A percentile compares a stretch with the other conserved stretches of the same genome.
phyloP scores from a whole-genome alignment of 2,888 invertebrate species.

The Tetramorium bicarinatum region DNA sequence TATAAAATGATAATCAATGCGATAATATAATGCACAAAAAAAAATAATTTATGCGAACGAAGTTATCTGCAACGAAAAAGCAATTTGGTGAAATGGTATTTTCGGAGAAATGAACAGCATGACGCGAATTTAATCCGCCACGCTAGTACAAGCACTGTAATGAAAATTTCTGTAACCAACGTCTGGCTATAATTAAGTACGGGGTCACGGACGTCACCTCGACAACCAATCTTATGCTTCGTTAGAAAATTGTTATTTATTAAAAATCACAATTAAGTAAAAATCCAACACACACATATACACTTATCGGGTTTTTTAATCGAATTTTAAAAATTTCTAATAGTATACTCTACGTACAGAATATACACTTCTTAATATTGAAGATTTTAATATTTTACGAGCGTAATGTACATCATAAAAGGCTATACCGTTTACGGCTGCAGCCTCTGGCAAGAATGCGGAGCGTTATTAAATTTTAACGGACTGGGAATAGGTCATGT shows the following conservation, averaged over 20 bases:
- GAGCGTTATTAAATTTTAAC: slow-evolving; percentile 60
- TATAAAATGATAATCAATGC: background rate
- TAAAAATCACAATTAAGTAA: slow-evolving; percentile 34
- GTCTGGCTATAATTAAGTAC: slow-evolving; percentile 55
- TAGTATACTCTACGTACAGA: background rate
- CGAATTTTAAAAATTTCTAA: no score
- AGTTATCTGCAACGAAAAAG: slow-evolving; percentile 21
- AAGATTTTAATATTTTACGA: slow-evolving; percentile 46
- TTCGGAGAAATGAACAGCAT: slow-evolving; percentile 34
- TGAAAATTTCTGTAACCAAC: slow-evolving; percentile 58
- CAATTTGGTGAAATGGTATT: slow-evolving; percentile 38
- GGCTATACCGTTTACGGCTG: slow-evolving; percentile 40
- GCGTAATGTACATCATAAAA: slow-evolving; percentile 43
- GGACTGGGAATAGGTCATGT: background rate
- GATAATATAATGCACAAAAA: background rate
- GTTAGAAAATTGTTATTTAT: slow-evolving; percentile 25
- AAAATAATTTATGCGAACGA: slow-evolving; percentile 1
- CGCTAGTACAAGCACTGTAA: slow-evolving; percentile 37
- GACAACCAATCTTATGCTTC: slow-evolving; percentile 35
- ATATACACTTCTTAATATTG: slow-evolving; percentile 54
- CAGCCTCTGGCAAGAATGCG: background rate
- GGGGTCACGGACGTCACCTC: slow-evolving; percentile 1
- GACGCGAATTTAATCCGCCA: slow-evolving; percentile 31
- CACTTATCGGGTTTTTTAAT: background rate
- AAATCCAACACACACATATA: background rate